Evolutionary conservation across 2,113 vertebrate species (phyloP), one percentile per base, ranked within the genome.

Genomic region (Salvelinus sp.): DNA sequence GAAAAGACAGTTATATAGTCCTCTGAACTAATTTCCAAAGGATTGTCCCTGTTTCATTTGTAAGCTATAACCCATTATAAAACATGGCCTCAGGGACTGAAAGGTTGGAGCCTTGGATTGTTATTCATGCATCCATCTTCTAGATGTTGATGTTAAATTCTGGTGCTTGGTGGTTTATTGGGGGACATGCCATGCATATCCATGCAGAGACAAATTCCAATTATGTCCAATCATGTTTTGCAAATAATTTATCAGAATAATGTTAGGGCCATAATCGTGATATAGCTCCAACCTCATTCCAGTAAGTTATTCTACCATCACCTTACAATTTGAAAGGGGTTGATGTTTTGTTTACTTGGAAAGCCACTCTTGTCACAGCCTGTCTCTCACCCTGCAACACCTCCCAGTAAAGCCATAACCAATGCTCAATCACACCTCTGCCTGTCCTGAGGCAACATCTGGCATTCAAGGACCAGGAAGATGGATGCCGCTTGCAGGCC

Each of bases 341-440:
- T 65, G 27, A 9, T 33, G 7, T 38, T 50, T 62, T 69, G 69
- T 71, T 76, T 76, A 62, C 69, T 48, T 76, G 75, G 28, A 65
- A 47, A 70, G 70, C 50, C 57, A 63, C 75, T 30, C 25, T 69
- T 58, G 50, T 60, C 50, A 54, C 18, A 16, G 25, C 16, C 33
- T 50, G 75, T 48, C 75, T 50, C 58, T 76, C 75, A 76, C 33
- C 63, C 57, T 60, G 57, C 33, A 10, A 63, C 33, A 27, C 75
- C 30, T 63, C 69, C 57, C 69, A 20, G 67, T 20, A 22, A 75
- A 75, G 54, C 12, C 65, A 20, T 64, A 70, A 76, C 67, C 54
- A 69, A 76, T 64, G 68, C 68, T 76, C 38, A 48, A 38, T 76
- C 75, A 70, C 75, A 50, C 75, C 57, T 48, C 75, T 5, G 20